A percentile compares a stretch with the other conserved stretches of the same genome.
Conservation (phyloP, 1,140 invertebrate species). For the Mylabris phalerata region DNA sequence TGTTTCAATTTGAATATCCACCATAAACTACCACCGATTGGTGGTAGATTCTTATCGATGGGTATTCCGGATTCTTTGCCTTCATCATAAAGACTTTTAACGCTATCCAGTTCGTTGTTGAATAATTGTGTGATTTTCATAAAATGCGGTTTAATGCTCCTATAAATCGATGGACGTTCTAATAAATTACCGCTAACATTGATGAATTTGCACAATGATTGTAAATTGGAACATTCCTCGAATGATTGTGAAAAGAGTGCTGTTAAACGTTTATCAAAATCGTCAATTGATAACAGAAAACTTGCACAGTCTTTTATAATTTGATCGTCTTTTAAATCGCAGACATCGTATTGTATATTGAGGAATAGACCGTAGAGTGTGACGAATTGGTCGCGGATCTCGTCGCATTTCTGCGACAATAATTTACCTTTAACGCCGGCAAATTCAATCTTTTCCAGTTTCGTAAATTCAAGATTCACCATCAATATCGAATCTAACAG, state of each 20-base stretch:
- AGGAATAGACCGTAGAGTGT: conserved; percentile 54
- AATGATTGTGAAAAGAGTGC: conserved; percentile 69
- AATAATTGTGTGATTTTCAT: conserved; percentile 51
- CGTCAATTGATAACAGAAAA: conserved; percentile 50
- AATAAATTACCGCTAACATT: conserved; percentile 66
- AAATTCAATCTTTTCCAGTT: conserved; percentile 81
- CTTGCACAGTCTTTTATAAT: conserved; percentile 57
- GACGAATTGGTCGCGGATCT: conserved; percentile 63
- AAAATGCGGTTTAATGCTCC: conserved; percentile 57
- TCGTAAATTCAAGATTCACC: conserved; percentile 71
- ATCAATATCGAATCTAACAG: conserved; percentile 62
- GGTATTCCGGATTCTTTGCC: conserved; percentile 46
- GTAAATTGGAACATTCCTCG: conserved; percentile 67
- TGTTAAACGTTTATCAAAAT: conserved; percentile 67
- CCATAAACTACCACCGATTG: conserved; percentile 62
- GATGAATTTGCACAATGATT: conserved; percentile 54
- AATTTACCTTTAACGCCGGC: conserved; percentile 68
- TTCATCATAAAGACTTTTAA: conserved; percentile 53
- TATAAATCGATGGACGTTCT: conserved; percentile 62
- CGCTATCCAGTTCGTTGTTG: conserved; percentile 55
- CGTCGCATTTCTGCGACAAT: conserved; percentile 47
- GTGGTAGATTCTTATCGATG: conserved; percentile 64
- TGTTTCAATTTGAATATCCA: conserved; percentile 63
- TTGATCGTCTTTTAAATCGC: conserved; percentile 59
- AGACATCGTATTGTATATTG: conserved; percentile 59